phyloP scores from a whole-genome alignment of 2,113 vertebrate species.

The Macquaria australasica region DNA sequence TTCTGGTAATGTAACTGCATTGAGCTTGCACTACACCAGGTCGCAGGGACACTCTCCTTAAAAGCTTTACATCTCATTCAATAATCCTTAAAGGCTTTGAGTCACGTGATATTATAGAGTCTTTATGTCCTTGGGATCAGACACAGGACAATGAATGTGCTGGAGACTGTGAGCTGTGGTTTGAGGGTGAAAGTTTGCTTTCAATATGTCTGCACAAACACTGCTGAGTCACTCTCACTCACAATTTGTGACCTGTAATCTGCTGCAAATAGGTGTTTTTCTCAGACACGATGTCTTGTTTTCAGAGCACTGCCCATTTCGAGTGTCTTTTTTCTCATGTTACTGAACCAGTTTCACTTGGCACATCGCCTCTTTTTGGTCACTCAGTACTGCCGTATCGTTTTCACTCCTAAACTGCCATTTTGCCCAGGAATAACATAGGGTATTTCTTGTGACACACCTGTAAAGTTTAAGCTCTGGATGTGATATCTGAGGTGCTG shows the following conservation, averaged over 20 bases:
- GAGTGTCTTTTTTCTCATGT: conserved; percentile 11
- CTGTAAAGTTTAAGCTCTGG: background rate
- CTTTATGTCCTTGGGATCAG: conserved; percentile 33
- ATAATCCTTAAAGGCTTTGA: conserved; percentile 60
- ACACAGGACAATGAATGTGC: background rate
- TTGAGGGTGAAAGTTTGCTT: conserved; percentile 30
- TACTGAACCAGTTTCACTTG: conserved; percentile 24
- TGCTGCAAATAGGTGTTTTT: conserved; percentile 18
- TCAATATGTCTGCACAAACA: conserved; percentile 13
- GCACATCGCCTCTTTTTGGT: background rate
- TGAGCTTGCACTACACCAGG: conserved; percentile 15
- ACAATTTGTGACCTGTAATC: conserved; percentile 4
- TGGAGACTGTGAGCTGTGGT: conserved; percentile 11
- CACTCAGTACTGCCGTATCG: background rate
- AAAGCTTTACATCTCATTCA: conserved; percentile 30
- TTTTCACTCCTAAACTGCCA: background rate
- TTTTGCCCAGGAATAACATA: background rate
- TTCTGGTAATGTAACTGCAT: conserved; percentile 1
- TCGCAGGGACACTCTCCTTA: background rate
- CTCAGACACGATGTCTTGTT: conserved; percentile 3
- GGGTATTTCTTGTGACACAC: background rate
- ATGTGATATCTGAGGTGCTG: background rate
- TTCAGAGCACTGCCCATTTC: background rate
- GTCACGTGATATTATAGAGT: conserved; percentile 56
- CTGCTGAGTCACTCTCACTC: conserved; percentile 40